Conservation (phyloP, 2,888 invertebrate genomes). For the Oxytorus armatus region DNA sequence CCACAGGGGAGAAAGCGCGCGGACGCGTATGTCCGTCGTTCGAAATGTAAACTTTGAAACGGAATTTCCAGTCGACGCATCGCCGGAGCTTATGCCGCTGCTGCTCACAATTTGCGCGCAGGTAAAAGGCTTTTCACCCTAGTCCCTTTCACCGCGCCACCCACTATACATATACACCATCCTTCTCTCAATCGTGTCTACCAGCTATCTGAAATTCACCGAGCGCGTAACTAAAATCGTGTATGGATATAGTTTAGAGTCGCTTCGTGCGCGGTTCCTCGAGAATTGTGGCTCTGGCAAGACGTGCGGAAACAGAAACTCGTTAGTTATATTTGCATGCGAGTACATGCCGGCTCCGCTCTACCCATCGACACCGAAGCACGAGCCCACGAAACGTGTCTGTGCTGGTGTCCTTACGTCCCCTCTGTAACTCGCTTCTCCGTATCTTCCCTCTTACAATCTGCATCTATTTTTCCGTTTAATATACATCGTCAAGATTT, state of each 20-base stretch:
- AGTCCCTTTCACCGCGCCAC: background rate
- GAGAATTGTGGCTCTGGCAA: conserved; percentile 62
- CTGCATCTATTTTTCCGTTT: background rate
- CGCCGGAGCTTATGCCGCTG: conserved; percentile 38
- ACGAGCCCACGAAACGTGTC: conserved; percentile 45
- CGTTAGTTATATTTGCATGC: conserved; percentile 67
- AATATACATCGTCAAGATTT: conserved; percentile 31
- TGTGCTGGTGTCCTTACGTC: conserved; percentile 11
- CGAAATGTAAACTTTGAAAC: conserved; percentile 57
- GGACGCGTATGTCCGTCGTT: conserved; percentile 48
- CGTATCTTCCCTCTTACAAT: background rate
- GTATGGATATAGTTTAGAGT: conserved; percentile 61
- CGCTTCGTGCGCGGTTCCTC: conserved; percentile 60
- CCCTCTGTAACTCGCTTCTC: background rate
- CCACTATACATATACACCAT: background rate
- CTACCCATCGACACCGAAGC: conserved; percentile 33
- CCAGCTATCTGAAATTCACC: conserved; percentile 57
- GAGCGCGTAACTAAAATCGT: conserved; percentile 63
- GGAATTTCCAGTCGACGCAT: conserved; percentile 53
- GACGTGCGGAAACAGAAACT: conserved; percentile 66
- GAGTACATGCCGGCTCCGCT: conserved; percentile 55
- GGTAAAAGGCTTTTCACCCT: conserved; percentile 16
- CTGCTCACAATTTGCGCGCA: conserved; percentile 19
- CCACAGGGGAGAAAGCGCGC: background rate
- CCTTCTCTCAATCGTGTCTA: conserved; percentile 57